A percentile compares a stretch with the other conserved stretches of the same genome.
Conservation (phyloP, 2,113 vertebrate genomes). For the Bungarus multicinctus region DNA sequence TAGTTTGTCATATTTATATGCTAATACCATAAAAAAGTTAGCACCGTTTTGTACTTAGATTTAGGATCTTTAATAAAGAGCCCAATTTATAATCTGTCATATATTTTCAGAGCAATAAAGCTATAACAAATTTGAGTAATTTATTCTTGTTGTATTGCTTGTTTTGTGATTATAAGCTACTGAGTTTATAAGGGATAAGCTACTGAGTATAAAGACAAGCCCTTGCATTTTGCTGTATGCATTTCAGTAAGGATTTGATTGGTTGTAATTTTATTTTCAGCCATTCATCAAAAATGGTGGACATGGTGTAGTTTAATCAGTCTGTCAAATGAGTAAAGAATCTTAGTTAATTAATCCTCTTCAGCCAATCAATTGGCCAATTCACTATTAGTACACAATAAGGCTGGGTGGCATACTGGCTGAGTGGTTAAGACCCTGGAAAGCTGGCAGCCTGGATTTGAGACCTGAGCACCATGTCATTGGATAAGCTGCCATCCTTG, state of each 20-base stretch:
- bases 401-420: background rate
- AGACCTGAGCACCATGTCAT: too few species aligned
- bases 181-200: background rate
- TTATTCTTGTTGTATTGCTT: conserved; percentile 40
- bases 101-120: conserved; percentile 28
- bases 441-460: too few species aligned
- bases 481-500: too few species aligned
- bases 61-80: conserved; percentile 42
- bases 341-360: background rate
- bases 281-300: background rate
- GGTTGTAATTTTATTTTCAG: background rate
- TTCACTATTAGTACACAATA: background rate
- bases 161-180: conserved; percentile 36
- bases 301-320: background rate
- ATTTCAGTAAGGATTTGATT: background rate
- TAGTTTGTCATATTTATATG: background rate
- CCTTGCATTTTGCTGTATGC: background rate
- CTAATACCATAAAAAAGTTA: background rate
- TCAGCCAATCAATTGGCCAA: background rate
- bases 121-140: conserved; percentile 44
- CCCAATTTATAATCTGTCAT: conserved; percentile 38
- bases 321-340: background rate
- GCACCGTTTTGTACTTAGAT: conserved; percentile 14
- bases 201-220: background rate
- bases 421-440: too few species aligned